Evolutionary conservation across 2,888 invertebrate genomes (phyloP).

Genomic region (Ephialtes manifestator): DNA sequence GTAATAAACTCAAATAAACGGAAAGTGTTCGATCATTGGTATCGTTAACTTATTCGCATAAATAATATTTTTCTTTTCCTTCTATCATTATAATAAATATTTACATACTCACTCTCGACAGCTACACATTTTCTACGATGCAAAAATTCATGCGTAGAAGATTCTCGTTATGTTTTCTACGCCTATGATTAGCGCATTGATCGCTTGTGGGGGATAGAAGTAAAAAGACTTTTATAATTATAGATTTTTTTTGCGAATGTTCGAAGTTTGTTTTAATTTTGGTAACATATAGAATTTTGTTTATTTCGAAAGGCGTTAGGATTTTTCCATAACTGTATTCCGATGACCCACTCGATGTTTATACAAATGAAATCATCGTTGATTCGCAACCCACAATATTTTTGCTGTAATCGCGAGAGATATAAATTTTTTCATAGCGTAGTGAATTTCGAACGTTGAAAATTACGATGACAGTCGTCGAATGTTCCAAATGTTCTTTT

Average conservation of each 20-base stretch:
- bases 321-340: no score
- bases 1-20: no score
- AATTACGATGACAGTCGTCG: background rate
- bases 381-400: no score
- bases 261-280: background rate
- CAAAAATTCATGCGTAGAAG: background rate
- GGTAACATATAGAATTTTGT: background rate
- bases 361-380: no score
- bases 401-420: no score
- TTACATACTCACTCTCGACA: background rate
- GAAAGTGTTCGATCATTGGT: no score
- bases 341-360: no score
- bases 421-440: no score
- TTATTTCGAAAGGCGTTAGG: no score
- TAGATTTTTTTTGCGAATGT: background rate
- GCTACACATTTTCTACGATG: background rate
- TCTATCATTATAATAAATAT: background rate
- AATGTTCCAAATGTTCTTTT: background rate
- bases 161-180: background rate
- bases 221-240: background rate
- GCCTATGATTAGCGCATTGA: background rate
- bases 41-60: no score
- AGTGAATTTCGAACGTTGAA: background rate
- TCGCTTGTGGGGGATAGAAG: background rate
- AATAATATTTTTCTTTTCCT: background rate